A percentile compares a stretch with the other conserved stretches of the same genome.
phyloP scores from a whole-genome alignment of 2,113 vertebrate genomes.

The Lophura nycthemera region DNA sequence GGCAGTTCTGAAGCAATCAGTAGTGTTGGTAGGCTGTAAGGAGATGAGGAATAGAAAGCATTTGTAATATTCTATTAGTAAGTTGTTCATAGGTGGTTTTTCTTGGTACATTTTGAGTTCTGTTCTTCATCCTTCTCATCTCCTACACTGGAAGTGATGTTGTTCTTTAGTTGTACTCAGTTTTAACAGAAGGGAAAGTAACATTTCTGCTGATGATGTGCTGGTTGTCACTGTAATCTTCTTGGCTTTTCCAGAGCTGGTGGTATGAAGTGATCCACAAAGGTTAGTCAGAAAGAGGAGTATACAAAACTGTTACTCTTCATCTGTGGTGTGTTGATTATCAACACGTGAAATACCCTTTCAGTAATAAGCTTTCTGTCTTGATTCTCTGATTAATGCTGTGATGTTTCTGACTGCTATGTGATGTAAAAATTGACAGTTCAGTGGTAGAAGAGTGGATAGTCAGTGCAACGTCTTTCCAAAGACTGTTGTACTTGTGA shows the following conservation, averaged over 20 bases:
- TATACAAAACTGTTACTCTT: accelerated
- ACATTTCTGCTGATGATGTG: neutral
- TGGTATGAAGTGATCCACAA: neutral
- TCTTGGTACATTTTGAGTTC: neutral
- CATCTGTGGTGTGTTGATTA: neutral
- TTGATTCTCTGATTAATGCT: neutral
- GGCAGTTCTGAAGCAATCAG: neutral
- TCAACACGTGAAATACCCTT: neutral
- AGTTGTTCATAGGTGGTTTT: neutral
- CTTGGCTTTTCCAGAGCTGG: neutral
- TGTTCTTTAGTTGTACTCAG: neutral
- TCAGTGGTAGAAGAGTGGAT: neutral
- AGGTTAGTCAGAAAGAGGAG: neutral
- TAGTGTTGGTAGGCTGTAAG: neutral
- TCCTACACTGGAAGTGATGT: neutral
- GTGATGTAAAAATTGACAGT: accelerated
- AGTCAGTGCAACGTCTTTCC: neutral
- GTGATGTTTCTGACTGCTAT: neutral
- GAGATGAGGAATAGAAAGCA: neutral
- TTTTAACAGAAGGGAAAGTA: neutral
- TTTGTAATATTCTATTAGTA: neutral
- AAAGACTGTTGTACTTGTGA: neutral
- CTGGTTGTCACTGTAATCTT: neutral
- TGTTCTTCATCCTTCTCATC: neutral
- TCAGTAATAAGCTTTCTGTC: neutral